phyloP scores from a whole-genome alignment of 2,888 invertebrate species.

The Rhagophthalmus giganteus region DNA sequence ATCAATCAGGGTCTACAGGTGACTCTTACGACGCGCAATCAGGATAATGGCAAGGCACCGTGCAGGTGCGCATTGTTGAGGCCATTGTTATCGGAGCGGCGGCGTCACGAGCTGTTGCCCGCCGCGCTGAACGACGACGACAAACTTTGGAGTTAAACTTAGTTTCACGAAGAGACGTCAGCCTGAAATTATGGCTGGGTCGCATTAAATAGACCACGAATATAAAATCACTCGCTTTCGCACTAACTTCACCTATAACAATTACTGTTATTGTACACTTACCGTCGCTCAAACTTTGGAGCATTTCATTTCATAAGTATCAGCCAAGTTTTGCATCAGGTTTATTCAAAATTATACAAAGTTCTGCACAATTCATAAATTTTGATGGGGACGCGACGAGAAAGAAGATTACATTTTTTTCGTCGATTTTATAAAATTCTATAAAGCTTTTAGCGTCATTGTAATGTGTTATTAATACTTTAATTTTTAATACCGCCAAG shows the following conservation, averaged over 20 bases:
- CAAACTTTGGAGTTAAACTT: slow-evolving; percentile 37
- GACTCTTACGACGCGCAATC: slow-evolving; percentile 42
- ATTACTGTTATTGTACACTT: slow-evolving; percentile 47
- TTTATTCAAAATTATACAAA: slow-evolving; percentile 21
- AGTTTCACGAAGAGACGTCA: slow-evolving; percentile 40
- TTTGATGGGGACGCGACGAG: too few species aligned
- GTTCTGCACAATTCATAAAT: slow-evolving; percentile 14
- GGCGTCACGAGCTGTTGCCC: slow-evolving; percentile 40
- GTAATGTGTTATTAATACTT: too few species aligned
- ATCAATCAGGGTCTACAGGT: slow-evolving; percentile 41
- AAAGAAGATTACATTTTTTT: too few species aligned
- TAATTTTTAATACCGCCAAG: too few species aligned
- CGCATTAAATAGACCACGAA: slow-evolving; percentile 48
- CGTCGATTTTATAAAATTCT: too few species aligned
- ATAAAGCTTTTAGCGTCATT: too few species aligned
- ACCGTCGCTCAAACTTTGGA: slow-evolving; percentile 38
- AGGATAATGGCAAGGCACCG: slow-evolving; percentile 41
- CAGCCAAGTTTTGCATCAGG: slow-evolving; percentile 17
- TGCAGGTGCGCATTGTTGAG: slow-evolving; percentile 37
- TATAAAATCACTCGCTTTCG: slow-evolving; percentile 43
- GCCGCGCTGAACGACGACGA: slow-evolving; percentile 32
- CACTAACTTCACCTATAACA: slow-evolving; percentile 48
- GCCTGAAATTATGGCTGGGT: slow-evolving; percentile 42
- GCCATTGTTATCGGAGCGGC: slow-evolving; percentile 36
- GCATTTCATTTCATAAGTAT: slow-evolving; percentile 34